These are phyloP conservation scores for Brachyrhaphis roseni DNA, from an alignment of 2,797 vertebrate genomes.

Conservation along the genomic window DNA sequence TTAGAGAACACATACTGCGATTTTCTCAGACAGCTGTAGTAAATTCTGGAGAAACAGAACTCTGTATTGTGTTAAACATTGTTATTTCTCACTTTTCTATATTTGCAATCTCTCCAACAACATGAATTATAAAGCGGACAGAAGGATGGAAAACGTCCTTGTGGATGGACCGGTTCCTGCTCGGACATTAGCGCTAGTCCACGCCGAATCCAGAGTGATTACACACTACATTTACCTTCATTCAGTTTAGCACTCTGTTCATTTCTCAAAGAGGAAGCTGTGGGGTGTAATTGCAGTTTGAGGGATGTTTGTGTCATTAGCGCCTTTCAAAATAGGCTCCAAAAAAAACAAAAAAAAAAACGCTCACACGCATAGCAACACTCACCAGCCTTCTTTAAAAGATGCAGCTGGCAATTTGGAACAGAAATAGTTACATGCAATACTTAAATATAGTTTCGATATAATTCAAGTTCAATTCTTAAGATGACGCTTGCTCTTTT, in stretches of 20 bases:
- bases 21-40: slow-evolving; percentile 35
- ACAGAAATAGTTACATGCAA: background rate
- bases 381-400: slow-evolving; percentile 45
- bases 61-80: slow-evolving; percentile 44
- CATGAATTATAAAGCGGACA: slow-evolving; percentile 51
- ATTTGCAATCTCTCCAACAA: slow-evolving; percentile 46
- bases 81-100: slow-evolving; percentile 42
- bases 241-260: slow-evolving; percentile 86
- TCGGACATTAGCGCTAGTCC: slow-evolving; percentile 76
- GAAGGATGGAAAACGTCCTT: slow-evolving; percentile 5
- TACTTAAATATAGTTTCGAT: background rate
- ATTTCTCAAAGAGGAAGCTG: slow-evolving; percentile 78
- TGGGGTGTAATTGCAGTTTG: slow-evolving; percentile 86
- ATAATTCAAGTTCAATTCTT: background rate
- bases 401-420: slow-evolving; percentile 53
- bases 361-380: background rate
- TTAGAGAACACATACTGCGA: slow-evolving; percentile 42
- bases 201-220: slow-evolving; percentile 75
- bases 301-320: slow-evolving; percentile 87
- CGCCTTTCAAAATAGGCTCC: slow-evolving; percentile 81
- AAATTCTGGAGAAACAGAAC: slow-evolving; percentile 38
- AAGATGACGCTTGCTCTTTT: background rate
- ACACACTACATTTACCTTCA: slow-evolving; percentile 84
- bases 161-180: slow-evolving; percentile 35
- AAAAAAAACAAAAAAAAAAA: slow-evolving; percentile 62